Conservation (phyloP, 2,797 vertebrate genomes). For the Oreochromis mossambicus region DNA sequence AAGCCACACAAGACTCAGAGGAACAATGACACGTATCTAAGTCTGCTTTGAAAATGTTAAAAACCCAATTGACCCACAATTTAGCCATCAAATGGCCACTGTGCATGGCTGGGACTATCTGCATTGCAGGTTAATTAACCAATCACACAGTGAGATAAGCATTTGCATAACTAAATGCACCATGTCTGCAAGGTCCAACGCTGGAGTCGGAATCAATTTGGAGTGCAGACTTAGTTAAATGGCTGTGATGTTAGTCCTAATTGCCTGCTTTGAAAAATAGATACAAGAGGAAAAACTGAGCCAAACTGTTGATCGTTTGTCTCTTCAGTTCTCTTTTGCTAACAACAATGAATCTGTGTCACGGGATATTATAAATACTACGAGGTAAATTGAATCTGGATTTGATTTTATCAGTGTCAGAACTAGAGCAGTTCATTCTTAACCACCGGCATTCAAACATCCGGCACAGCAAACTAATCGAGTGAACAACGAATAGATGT, state of each 20-base stretch:
- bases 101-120: slow-evolving; percentile 70
- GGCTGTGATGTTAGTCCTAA: slow-evolving; percentile 75
- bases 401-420: slow-evolving; percentile 54
- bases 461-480: slow-evolving; percentile 12
- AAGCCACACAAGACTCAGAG: slow-evolving; percentile 54
- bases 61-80: slow-evolving; percentile 78
- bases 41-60: slow-evolving; percentile 73
- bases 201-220: slow-evolving; percentile 78
- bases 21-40: slow-evolving; percentile 68
- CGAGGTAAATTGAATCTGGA: slow-evolving; percentile 43
- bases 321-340: slow-evolving; percentile 28
- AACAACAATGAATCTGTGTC: slow-evolving; percentile 47
- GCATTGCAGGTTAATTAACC: slow-evolving; percentile 82
- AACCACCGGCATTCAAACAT: slow-evolving; percentile 26
- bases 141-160: slow-evolving; percentile 76
- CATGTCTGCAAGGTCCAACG: slow-evolving; percentile 73
- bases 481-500: neutral
- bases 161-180: slow-evolving; percentile 82
- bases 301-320: slow-evolving; percentile 58
- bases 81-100: slow-evolving; percentile 68
- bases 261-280: slow-evolving; percentile 73
- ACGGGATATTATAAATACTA: slow-evolving; percentile 43
- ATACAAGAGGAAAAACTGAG: slow-evolving; percentile 55
- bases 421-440: slow-evolving; percentile 17
- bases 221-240: slow-evolving; percentile 74